Conservation (phyloP, 2,888 invertebrate species). For the Rhimphoctona megacephalus region DNA sequence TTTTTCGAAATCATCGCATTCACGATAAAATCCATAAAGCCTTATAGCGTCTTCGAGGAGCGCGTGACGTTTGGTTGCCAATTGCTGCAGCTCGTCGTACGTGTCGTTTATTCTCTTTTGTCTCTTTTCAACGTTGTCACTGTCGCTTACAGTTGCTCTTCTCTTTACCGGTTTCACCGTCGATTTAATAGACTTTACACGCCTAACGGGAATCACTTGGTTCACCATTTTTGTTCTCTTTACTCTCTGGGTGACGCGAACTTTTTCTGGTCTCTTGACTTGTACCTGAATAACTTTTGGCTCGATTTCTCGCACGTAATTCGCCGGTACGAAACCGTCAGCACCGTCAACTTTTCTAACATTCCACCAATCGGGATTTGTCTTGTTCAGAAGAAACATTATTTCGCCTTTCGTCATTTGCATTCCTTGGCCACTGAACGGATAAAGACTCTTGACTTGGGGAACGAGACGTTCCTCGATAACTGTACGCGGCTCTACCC, state of each 20-base stretch:
- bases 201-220: conserved; percentile 93
- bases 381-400: conserved; percentile 97
- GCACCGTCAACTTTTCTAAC: conserved; percentile 96
- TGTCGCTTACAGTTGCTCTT: conserved; percentile 86
- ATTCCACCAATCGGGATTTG: conserved; percentile 99
- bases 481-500: conserved; percentile 93
- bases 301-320: conserved; percentile 97
- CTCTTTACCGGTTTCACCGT: conserved; percentile 82
- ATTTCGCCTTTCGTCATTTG: conserved; percentile 96
- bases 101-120: conserved; percentile 92
- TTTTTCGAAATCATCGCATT: conserved; percentile 98
- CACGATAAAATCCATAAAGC: conserved; percentile 96
- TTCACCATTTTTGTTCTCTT: conserved; percentile 96
- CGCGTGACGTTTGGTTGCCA: conserved; percentile 92
- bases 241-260: conserved; percentile 93
- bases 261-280: conserved; percentile 93
- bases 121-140: conserved; percentile 92
- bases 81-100: conserved; percentile 92
- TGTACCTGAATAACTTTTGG: conserved; percentile 93
- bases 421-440: conserved; percentile 97
- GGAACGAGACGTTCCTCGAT: conserved; percentile 94
- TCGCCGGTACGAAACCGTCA: conserved; percentile 99
- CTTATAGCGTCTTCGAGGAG: conserved; percentile 96
- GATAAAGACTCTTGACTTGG: conserved; percentile 94
- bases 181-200: conserved; percentile 86